phyloP scores from a whole-genome alignment of 2,113 vertebrate genomes.

The Cyanocitta stelleri region DNA sequence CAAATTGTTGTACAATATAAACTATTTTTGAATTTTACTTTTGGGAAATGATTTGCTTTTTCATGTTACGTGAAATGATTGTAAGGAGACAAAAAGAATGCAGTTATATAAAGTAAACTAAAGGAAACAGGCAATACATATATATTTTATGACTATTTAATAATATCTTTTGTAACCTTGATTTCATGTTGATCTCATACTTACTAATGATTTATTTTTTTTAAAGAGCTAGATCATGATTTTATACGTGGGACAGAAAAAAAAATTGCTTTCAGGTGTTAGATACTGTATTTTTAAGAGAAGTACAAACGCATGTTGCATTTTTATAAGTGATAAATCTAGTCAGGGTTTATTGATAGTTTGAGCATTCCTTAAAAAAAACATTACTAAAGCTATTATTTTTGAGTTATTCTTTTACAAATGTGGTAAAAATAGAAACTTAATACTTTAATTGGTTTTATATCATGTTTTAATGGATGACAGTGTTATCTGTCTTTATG shows the following conservation, averaged over 20 bases:
- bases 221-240: neutral
- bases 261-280: neutral
- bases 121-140: neutral
- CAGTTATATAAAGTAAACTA: neutral
- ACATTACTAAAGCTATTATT: neutral
- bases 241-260: neutral
- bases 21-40: neutral
- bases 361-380: neutral
- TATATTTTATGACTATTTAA: neutral
- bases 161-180: neutral
- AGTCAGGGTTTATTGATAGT: neutral
- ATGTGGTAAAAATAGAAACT: neutral
- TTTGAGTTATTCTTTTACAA: neutral
- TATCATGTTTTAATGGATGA: neutral
- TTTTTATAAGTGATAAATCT: neutral
- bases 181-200: neutral
- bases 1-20: neutral
- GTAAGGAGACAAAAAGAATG: neutral
- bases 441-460: slow-evolving; percentile 15
- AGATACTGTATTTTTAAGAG: neutral
- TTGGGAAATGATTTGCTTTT: neutral
- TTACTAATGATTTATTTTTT: neutral
- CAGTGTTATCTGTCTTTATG: neutral
- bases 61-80: neutral
- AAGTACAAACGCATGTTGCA: neutral